phyloP scores from a whole-genome alignment of 2,797 vertebrate genomes.

The Anas bahamensis region DNA sequence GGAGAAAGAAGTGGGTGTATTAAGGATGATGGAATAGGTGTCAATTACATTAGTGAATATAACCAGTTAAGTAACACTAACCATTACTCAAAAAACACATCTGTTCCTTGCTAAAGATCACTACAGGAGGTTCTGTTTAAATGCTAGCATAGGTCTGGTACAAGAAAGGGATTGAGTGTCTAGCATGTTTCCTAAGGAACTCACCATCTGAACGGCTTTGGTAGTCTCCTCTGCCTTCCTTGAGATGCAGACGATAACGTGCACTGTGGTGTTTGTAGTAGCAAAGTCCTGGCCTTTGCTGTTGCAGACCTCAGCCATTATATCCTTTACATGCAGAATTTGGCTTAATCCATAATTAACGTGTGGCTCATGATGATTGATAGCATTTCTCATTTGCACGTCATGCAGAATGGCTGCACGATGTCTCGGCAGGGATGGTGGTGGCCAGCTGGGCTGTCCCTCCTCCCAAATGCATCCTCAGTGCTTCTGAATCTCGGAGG shows the following conservation, averaged over 20 bases:
- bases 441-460: background rate
- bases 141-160: background rate
- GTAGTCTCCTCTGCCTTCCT: background rate
- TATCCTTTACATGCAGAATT: background rate
- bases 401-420: background rate
- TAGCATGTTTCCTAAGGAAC: background rate
- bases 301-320: background rate
- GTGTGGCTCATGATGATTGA: background rate
- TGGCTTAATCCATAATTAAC: background rate
- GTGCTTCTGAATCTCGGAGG: background rate
- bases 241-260: background rate
- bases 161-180: background rate
- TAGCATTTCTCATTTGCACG: background rate
- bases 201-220: background rate
- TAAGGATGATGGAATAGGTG: slow-evolving; percentile 68
- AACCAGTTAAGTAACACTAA: slow-evolving; percentile 42
- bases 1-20: slow-evolving; percentile 72
- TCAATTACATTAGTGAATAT: slow-evolving; percentile 63
- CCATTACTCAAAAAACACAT: slow-evolving; percentile 54
- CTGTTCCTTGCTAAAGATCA: background rate
- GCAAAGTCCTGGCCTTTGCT: background rate
- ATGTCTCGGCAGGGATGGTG: background rate
- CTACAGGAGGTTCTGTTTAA: background rate
- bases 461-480: background rate
- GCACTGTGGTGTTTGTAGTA: background rate